phyloP scores from a whole-genome alignment of 2,797 vertebrate species.

The Dicrostonyx torquatus region DNA sequence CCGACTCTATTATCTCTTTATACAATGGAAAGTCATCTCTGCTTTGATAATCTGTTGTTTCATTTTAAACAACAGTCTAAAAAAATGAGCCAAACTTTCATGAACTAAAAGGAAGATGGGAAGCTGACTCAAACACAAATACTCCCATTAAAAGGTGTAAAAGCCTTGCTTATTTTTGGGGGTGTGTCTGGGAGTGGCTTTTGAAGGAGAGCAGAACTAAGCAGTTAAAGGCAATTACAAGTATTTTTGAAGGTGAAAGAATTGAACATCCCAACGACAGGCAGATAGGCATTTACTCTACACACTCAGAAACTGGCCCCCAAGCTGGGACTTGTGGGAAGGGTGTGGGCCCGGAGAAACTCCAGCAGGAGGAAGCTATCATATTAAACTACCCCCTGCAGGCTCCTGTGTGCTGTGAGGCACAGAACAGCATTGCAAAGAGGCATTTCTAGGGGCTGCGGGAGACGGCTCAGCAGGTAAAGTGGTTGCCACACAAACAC shows the following conservation, averaged over 20 bases:
- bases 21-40: background rate
- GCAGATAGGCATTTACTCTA: background rate
- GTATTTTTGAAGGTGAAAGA: slow-evolving; percentile 35
- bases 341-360: background rate
- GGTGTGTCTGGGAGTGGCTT: slow-evolving; percentile 43
- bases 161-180: slow-evolving; percentile 55
- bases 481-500: background rate
- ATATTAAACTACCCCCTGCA: background rate
- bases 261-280: background rate
- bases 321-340: background rate
- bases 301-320: background rate
- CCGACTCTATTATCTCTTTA: background rate
- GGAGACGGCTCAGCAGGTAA: background rate
- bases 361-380: background rate
- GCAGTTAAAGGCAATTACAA: slow-evolving; percentile 41
- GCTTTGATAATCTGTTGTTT: slow-evolving; percentile 19
- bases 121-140: background rate
- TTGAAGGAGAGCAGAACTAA: slow-evolving; percentile 45
- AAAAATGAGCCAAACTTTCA: background rate
- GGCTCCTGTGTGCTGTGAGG: background rate
- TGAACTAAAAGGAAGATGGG: slow-evolving; percentile 28
- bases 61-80: background rate
- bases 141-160: slow-evolving; percentile 28
- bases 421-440: background rate
- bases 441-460: background rate